Base-by-base conservation (phyloP, 37 sponge, comb jelly and placozoan genomes). In the Sycon ciliatum region DNA sequence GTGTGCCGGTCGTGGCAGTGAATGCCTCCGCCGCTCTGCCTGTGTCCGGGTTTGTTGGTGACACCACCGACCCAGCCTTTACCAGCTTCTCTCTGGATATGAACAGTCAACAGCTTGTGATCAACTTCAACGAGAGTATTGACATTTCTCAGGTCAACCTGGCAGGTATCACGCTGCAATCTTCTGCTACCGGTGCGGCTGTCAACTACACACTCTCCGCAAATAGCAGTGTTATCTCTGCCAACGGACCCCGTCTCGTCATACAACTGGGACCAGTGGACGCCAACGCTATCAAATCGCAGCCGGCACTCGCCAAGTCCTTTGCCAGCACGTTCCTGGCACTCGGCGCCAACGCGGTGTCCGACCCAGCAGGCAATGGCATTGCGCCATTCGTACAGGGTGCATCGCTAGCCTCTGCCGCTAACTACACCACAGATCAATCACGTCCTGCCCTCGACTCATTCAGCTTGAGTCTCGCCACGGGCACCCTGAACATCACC, bases 381-480 rank as follows among this genome's bases (percentile, higher is more conserved):
- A 36, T 89, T 3, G 36, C 76, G 23, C 54, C 72, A 1, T 57
- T 71, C 9, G 28, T 32, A n/a, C 22, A 35, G 40, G 63, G 24
- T 28, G 32, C 9, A 11, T 60, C 26, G 32, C 22, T 60, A 28
- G 63, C 26, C 11, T 9, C 32, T 22, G 26, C 16, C 31, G n/a
- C n/a, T 11, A 26, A 2, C 4, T 87, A 87, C 39, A 76, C 76
- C 20, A 13, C 26, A 3, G 93, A 92, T 65, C 24, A 0, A 3
- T 82, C 77, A 32, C 78, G 83, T 34, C 88, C 89, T 3, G 73
- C 0, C 0, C 28, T 92, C 22, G 36, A 28, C 24, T 57, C 68
- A 3, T 92, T 87, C 74, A 65, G 57, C 9, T 67, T 92, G n/a
- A 81, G 85, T 54, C 67, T 87, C 29, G 86, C 85, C 55, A 77